Evolutionary conservation across 1,140 invertebrate species (phyloP).

Genomic region (Cotesia vestalis): DNA sequence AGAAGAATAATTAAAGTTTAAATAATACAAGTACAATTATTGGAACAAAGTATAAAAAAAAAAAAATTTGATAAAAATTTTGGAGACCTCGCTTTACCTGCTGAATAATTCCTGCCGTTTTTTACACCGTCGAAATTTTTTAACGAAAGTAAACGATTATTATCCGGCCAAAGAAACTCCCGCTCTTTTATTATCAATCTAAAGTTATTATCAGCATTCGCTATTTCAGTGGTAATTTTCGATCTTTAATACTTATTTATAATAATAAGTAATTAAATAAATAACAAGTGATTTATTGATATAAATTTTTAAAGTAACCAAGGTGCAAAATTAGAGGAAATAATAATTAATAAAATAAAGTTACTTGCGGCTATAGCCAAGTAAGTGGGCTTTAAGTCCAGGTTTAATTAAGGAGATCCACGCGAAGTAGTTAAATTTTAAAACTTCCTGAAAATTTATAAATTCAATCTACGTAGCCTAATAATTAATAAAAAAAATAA

Average conservation of each 20-base stretch:
- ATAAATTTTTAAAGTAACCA: too few relatives aligned
- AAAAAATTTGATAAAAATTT: conserved; percentile 7
- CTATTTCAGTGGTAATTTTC: neutral
- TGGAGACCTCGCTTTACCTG: conserved; percentile 23
- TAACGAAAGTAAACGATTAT: neutral
- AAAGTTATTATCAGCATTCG: neutral
- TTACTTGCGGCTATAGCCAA: too few relatives aligned
- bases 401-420: too few relatives aligned
- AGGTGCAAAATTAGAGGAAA: too few relatives aligned
- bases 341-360: too few relatives aligned
- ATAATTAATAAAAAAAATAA: too few relatives aligned
- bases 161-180: neutral
- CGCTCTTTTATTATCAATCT: neutral
- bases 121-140: conserved; percentile 9
- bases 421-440: too few relatives aligned
- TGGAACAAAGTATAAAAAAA: conserved; percentile 5
- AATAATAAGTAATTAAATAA: neutral
- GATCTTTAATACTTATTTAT: too few relatives aligned
- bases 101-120: conserved; percentile 24
- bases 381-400: too few relatives aligned
- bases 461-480: too few relatives aligned
- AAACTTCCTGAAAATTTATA: too few relatives aligned
- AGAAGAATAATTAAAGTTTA: neutral
- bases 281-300: too few relatives aligned
- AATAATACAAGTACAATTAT: neutral